Evolutionary conservation across 2,797 vertebrate genomes (phyloP), one percentile per base, ranked within the genome.

Genomic region (Peromyscus attwateri): DNA sequence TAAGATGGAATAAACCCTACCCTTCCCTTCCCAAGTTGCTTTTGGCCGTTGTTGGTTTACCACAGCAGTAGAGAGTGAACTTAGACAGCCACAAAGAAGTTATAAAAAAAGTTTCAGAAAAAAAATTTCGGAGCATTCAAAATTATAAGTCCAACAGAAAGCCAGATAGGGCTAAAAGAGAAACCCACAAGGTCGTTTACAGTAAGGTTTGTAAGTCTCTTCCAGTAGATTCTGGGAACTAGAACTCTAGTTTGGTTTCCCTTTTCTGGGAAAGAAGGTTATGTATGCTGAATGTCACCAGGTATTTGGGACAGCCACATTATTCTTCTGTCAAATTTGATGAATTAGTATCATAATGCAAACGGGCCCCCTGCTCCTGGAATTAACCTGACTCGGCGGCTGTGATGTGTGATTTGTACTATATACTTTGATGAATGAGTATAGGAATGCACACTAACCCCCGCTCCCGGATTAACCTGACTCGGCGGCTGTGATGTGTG

Each of bases 341-440:
- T 37, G 85, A 85, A 92, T 81, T 62, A 70, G 64, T 77, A 90
- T 92, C 43, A 57, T 84, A 81, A 94, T 66, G 60, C 76, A 81
- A 82, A 73, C 25, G 17, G 91, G 77, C 40, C 23, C 10, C 55
- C 1, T 16, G 64, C 68, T 77, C 70, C 37, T 60, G 25, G 31
- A 88, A 85, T 89, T 76, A 89, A 84, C 49, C 9, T 73, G 83
- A 23, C 19, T n/a, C n/a, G n/a, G 60, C n/a, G 16, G 70, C 52
- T 16, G 57, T 25, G 4, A 68, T 37, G 4, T 37, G 3, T 71
- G 49, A 88, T n/a, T 76, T 12, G 52, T 57, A n/a, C 9, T 66
- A n/a, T 11, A 43, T 64, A 57, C 66, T 87, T 11, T 16, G 49
- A 75, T 27, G 84, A 76, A 77, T 87, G 60, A 68, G 83, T 87